Evolutionary conservation across 2,797 vertebrate genomes (phyloP).

Genomic region (Hippoglossus hippoglossus): DNA sequence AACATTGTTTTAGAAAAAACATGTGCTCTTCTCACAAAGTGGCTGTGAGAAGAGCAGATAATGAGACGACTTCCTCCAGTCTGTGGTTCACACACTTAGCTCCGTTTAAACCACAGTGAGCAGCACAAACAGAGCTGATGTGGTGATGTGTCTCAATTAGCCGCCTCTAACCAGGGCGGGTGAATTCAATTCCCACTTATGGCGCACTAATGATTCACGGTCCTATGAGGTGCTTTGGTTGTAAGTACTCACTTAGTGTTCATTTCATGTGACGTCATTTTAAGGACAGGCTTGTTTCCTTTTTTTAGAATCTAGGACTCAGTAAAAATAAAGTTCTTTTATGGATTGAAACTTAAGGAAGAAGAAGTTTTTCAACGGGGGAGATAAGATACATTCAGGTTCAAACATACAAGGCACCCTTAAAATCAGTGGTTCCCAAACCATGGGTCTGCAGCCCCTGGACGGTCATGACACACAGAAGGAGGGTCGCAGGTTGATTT

Average conservation of each 20-base stretch:
- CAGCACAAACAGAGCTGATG: not conserved
- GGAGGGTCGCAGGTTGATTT: too few relatives aligned
- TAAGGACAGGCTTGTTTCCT: not conserved
- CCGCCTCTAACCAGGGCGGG: not conserved
- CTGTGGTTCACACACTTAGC: conserved; percentile 43
- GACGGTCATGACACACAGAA: too few relatives aligned
- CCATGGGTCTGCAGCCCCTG: too few relatives aligned
- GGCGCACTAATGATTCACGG: conserved; percentile 15
- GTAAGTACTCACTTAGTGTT: not conserved
- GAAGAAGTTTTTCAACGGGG: not conserved
- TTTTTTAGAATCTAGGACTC: too few relatives aligned
- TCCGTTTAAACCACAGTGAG: conserved; percentile 17
- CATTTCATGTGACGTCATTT: not conserved
- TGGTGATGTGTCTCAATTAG: not conserved
- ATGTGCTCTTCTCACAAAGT: conserved; percentile 1
- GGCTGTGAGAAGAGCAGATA: conserved; percentile 11
- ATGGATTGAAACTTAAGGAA: not conserved
- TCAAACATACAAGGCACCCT: not conserved
- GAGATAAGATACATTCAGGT: not conserved
- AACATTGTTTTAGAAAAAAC: too few relatives aligned
- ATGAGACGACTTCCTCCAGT: conserved; percentile 25
- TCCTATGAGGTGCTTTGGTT: not conserved
- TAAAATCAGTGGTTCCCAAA: too few relatives aligned
- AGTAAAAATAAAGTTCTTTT: too few relatives aligned
- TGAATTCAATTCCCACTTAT: conserved; percentile 11